Evolutionary conservation across 2,113 vertebrate species (phyloP).

Genomic region (Vombatus ursinus): DNA sequence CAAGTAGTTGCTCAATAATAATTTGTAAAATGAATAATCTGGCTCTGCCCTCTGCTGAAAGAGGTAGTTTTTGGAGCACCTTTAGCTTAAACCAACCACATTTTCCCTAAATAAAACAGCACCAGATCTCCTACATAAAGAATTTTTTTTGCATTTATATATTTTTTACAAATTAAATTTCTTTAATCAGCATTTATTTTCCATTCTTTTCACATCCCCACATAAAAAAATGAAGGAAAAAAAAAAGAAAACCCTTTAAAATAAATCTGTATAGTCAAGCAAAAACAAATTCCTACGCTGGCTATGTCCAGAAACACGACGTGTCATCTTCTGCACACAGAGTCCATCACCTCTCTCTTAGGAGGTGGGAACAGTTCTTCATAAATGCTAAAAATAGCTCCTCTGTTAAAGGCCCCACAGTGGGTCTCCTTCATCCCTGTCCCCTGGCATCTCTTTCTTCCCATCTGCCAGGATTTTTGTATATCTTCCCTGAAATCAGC

Average conservation of each 20-base stretch:
- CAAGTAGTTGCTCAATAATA: background rate
- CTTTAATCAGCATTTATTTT: background rate
- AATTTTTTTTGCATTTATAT: background rate
- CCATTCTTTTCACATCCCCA: background rate
- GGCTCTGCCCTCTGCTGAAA: background rate
- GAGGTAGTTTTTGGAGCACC: background rate
- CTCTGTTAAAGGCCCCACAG: conserved; percentile 63
- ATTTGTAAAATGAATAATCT: background rate
- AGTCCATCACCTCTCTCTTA: background rate
- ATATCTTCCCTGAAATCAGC: conserved; percentile 80
- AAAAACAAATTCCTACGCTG: background rate
- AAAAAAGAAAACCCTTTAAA: background rate
- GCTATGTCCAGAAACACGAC: background rate
- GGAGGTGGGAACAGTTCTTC: background rate
- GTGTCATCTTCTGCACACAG: background rate
- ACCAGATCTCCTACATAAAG: background rate
- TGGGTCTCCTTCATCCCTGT: conserved; percentile 68
- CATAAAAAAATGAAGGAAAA: background rate
- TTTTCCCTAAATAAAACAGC: background rate
- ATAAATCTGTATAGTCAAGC: background rate
- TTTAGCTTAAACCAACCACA: background rate
- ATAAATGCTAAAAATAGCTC: conserved; percentile 43
- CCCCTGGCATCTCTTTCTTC: conserved; percentile 73
- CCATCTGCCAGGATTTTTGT: conserved; percentile 57
- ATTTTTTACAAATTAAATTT: background rate